These are phyloP conservation scores for Cartodere bifasciata DNA, from an alignment of 2,888 invertebrate species.

Conservation along the genomic window DNA sequence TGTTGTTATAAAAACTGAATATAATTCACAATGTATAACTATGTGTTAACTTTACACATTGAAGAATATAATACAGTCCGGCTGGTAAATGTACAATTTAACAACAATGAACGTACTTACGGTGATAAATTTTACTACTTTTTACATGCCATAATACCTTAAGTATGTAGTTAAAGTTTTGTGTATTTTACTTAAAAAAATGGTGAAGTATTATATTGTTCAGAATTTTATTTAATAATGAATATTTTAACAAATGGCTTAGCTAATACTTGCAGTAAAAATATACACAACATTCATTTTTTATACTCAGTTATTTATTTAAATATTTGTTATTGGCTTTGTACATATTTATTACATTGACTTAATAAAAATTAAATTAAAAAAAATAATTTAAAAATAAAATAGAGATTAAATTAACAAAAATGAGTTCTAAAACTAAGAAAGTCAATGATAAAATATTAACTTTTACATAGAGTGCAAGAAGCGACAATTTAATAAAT, in stretches of 20 bases:
- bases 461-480: slow-evolving; percentile 1
- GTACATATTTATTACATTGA: background rate
- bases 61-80: slow-evolving; percentile 34
- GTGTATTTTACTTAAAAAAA: too few relatives aligned
- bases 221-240: background rate
- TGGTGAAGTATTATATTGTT: too few relatives aligned
- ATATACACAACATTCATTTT: background rate
- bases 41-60: slow-evolving; percentile 44
- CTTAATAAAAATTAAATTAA: background rate
- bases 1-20: slow-evolving; percentile 30
- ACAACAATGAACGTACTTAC: background rate
- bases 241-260: slow-evolving; percentile 32
- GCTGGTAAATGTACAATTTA: slow-evolving; percentile 16
- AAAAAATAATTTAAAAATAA: background rate
- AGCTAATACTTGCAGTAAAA: slow-evolving; percentile 27
- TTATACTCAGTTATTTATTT: background rate
- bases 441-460: too few relatives aligned
- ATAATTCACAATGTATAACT: slow-evolving; percentile 34
- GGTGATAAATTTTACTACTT: background rate
- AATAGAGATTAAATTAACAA: slow-evolving; percentile 1
- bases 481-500: slow-evolving; percentile 15
- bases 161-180: too few relatives aligned
- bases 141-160: too few relatives aligned
- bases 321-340: too few relatives aligned
- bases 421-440: too few relatives aligned